Percentiles rank a stretch among this genome's conserved stretches.
These are phyloP conservation scores for Lynx canadensis DNA, from an alignment of 2,113 vertebrate species.

Conservation along the genomic window DNA sequence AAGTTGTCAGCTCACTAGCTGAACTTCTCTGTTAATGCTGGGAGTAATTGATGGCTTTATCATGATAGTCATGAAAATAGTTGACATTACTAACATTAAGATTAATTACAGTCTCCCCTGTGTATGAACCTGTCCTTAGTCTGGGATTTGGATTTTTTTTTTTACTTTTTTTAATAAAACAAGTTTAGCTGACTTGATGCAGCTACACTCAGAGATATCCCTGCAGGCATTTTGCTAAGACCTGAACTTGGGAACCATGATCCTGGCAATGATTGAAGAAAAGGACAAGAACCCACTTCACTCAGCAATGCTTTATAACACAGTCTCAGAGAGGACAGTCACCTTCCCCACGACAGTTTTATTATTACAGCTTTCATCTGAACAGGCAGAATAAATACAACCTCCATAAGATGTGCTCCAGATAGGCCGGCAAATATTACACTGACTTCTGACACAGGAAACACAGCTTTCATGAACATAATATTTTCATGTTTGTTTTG, in stretches of 20 bases:
- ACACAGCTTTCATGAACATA: neutral
- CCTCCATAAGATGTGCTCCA: conserved; percentile 48
- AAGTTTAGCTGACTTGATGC: neutral
- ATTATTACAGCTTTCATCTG: conserved; percentile 66
- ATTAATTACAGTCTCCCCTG: neutral
- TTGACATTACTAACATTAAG: neutral
- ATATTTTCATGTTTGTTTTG: conserved; percentile 44
- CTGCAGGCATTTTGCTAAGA: neutral
- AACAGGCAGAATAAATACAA: conserved; percentile 68
- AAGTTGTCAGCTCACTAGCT: neutral
- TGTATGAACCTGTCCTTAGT: neutral
- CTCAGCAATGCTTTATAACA: neutral
- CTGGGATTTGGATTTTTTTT: neutral
- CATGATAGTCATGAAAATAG: neutral
- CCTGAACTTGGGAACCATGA: neutral
- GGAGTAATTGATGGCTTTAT: neutral
- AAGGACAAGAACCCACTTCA: conserved; percentile 57
- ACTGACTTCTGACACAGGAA: conserved; percentile 43
- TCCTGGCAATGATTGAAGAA: conserved; percentile 37
- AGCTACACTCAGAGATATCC: neutral
- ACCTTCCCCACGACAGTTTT: conserved; percentile 50
- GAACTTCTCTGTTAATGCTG: neutral
- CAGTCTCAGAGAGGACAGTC: conserved; percentile 41
- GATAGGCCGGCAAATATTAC: conserved; percentile 21
- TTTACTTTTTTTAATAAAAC: neutral